Evolutionary conservation across 2,888 invertebrate genomes (phyloP).

Genomic region (Altica lythri): DNA sequence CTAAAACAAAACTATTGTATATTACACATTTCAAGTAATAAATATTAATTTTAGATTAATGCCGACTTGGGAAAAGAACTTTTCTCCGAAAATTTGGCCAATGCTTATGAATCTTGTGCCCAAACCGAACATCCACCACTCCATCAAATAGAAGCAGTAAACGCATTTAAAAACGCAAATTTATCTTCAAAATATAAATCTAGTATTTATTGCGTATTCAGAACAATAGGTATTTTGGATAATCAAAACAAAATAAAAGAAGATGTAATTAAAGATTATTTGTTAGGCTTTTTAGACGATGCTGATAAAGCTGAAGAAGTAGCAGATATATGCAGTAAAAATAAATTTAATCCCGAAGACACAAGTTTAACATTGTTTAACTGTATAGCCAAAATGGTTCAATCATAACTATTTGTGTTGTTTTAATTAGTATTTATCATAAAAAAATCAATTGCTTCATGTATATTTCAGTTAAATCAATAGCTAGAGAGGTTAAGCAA

Average conservation of each 20-base stretch:
- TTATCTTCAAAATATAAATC: background rate
- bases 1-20: too few relatives aligned
- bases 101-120: too few relatives aligned
- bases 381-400: constrained; percentile 3
- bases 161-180: background rate
- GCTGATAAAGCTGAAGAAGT: constrained; percentile 6
- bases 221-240: background rate
- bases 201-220: background rate
- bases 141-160: background rate
- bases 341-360: background rate
- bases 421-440: too few relatives aligned
- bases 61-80: too few relatives aligned
- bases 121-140: background rate
- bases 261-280: background rate
- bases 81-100: too few relatives aligned
- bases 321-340: background rate
- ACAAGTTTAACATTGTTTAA: background rate
- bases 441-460: too few relatives aligned
- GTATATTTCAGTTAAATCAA: too few relatives aligned
- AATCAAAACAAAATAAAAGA: background rate
- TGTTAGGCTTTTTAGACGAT: background rate
- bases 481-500: too few relatives aligned
- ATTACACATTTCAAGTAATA: too few relatives aligned
- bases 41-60: too few relatives aligned
- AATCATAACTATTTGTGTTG: too few relatives aligned